Evolutionary conservation across 35 echinoderm and acorn worm genomes (phyloP), one percentile per base, ranked within the genome.

Genomic region (Lytechinus variegatus): DNA sequence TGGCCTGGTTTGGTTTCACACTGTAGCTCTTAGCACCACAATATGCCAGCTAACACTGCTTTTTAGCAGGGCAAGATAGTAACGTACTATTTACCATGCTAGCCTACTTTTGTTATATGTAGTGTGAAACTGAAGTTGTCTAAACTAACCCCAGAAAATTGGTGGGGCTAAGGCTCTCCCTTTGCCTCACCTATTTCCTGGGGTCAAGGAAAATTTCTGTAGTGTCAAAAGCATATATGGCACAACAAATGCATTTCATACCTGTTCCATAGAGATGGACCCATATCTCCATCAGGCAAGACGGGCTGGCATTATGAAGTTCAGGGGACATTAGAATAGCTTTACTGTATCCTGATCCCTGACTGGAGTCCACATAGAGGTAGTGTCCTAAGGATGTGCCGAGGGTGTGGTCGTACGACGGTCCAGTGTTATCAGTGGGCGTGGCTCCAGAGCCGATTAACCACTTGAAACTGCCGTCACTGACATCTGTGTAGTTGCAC

Each of bases 321-420:
- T 95, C 94, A 91, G 95, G 94, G 3, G 98, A 91, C 9, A 86
- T 71, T 10, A 97, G 29, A 1, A 90, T 52, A 8, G 96, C 96
- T 21, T 87, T 93, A 53, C 95, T 95, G 29, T 94, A 97, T 8
- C 96, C 94, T 3, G 98, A 99, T 11, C 98, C 97, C 1, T 95
- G 87, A 52, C 95, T 97, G 16, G 98, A 97, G 95, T 99, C 96
- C 21, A 99, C 98, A 94, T 97, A 99, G 86, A 99, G 52, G 52
- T 97, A 99, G 33, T 94, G 61, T 9, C 98, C 98, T 24, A 95
- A 91, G 91, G 54, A 60, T 27, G 95, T 98, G 86, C 97, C 96
- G 4, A 98, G 95, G 27, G 97, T 98, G 94, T 97, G 97, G 79
- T 99, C 98, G 89, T 91, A 94, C 9, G 86, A 55, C 28, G 98